A percentile compares a stretch with the other conserved stretches of the same genome.
phyloP scores from a whole-genome alignment of 2,888 invertebrate genomes.

The Amiota mariae region DNA sequence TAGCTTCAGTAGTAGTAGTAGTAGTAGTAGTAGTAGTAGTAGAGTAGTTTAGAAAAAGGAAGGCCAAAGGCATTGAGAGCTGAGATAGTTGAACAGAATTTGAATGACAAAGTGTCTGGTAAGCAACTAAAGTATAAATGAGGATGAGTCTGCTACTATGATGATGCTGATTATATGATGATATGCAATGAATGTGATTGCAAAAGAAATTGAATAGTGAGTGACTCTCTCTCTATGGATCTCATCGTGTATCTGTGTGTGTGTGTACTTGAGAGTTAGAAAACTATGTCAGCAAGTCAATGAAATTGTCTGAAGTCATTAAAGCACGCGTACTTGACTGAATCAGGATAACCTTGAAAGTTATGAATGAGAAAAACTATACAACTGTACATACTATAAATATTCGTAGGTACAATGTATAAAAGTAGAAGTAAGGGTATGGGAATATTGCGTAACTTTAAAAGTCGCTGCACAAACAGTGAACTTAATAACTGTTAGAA shows the following conservation, averaged over 20 bases:
- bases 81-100: too few relatives aligned
- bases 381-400: not conserved
- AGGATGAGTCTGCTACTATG: too few relatives aligned
- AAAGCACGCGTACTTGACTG: not conserved
- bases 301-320: conserved; percentile 12
- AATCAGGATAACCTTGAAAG: conserved; percentile 8
- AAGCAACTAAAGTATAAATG: too few relatives aligned
- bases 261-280: not conserved
- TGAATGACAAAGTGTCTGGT: too few relatives aligned
- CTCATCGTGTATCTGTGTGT: not conserved
- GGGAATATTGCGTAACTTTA: not conserved
- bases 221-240: too few relatives aligned
- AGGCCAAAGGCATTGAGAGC: not conserved
- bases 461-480: not conserved
- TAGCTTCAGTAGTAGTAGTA: too few relatives aligned
- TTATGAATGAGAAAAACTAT: not conserved
- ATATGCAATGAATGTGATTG: not conserved
- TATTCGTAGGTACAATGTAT: not conserved
- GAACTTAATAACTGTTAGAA: conserved; percentile 9
- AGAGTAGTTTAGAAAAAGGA: not conserved
- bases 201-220: not conserved
- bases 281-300: conserved; percentile 12
- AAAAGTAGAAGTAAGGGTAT: too few relatives aligned
- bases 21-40: too few relatives aligned
- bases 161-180: too few relatives aligned